These are phyloP conservation scores for Chironomus tepperi DNA, from an alignment of 1,140 invertebrate genomes.

Conservation along the genomic window DNA sequence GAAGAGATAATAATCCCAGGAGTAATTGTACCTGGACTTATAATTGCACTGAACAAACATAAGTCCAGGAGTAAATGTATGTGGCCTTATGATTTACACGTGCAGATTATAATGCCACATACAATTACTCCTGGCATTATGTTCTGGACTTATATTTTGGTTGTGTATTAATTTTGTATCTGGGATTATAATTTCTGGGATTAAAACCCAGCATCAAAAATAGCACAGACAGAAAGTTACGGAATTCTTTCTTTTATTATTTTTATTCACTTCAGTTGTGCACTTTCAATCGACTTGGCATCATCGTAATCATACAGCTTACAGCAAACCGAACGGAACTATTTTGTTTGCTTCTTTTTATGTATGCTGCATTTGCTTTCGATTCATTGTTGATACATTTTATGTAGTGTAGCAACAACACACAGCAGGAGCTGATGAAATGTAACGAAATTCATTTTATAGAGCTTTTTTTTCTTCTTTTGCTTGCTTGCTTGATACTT, in stretches of 20 bases:
- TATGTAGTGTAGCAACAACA: not conserved
- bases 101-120: too few species aligned
- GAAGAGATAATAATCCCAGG: too few species aligned
- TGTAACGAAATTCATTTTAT: conserved; percentile 3
- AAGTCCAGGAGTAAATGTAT: too few species aligned
- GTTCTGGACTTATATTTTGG: too few species aligned
- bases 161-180: too few species aligned
- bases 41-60: too few species aligned
- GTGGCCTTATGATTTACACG: too few species aligned
- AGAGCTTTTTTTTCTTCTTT: not conserved
- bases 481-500: not conserved
- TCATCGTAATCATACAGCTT: not conserved
- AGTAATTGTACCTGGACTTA: too few species aligned
- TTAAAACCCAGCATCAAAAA: too few species aligned
- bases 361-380: not conserved
- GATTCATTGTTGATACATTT: not conserved
- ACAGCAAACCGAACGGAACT: not conserved
- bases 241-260: not conserved
- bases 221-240: not conserved
- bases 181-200: too few species aligned
- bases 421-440: conserved; percentile 5
- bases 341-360: too few species aligned
- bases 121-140: too few species aligned
- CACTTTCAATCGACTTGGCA: not conserved
- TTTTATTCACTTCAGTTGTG: not conserved